A percentile compares a stretch with the other conserved stretches of the same genome.
These are phyloP conservation scores for Clanis bilineata DNA, from an alignment of 2,888 invertebrate genomes.

Conservation along the genomic window DNA sequence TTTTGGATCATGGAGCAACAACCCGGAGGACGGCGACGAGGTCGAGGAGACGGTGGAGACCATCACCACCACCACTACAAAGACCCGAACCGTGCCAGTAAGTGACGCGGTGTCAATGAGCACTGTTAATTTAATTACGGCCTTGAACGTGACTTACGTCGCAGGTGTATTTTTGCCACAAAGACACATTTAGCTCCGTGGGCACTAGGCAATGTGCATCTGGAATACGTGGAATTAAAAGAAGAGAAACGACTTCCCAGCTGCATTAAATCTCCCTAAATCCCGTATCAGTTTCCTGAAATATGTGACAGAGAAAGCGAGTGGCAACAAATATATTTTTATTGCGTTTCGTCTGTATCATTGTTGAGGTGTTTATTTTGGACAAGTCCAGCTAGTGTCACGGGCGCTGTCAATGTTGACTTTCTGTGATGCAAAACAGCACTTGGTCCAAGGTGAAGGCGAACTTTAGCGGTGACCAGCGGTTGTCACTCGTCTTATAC, in stretches of 20 bases:
- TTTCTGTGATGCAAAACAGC: slow-evolving; percentile 67
- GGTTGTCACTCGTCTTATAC: slow-evolving; percentile 51
- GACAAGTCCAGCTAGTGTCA: slow-evolving; percentile 63
- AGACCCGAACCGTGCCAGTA: slow-evolving; percentile 55
- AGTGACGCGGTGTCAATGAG: slow-evolving; percentile 34
- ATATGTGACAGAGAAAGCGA: slow-evolving; percentile 37
- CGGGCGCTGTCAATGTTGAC: slow-evolving; percentile 67
- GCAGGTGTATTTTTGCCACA: slow-evolving; percentile 50
- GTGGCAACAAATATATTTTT: slow-evolving; percentile 56
- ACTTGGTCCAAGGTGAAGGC: slow-evolving; percentile 75
- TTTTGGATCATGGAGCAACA: slow-evolving; percentile 69
- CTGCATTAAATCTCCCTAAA: slow-evolving; percentile 37
- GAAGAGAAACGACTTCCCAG: slow-evolving; percentile 31
- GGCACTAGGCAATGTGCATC: slow-evolving; percentile 10
- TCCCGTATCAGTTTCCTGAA: slow-evolving; percentile 35
- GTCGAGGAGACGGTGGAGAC: slow-evolving; percentile 63
- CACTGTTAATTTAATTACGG: slow-evolving; percentile 18
- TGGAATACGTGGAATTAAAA: slow-evolving; percentile 22
- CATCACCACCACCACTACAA: slow-evolving; percentile 67
- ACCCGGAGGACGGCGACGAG: slow-evolving; percentile 45
- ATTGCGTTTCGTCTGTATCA: slow-evolving; percentile 55
- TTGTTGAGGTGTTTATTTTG: slow-evolving; percentile 71
- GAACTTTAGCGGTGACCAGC: slow-evolving; percentile 51
- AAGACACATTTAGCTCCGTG: slow-evolving; percentile 43
- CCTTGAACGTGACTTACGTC: slow-evolving; percentile 53